A percentile compares a stretch with the other conserved stretches of the same genome.
phyloP scores from a whole-genome alignment of 2,888 invertebrate genomes.

The Apotomis betuletana region DNA sequence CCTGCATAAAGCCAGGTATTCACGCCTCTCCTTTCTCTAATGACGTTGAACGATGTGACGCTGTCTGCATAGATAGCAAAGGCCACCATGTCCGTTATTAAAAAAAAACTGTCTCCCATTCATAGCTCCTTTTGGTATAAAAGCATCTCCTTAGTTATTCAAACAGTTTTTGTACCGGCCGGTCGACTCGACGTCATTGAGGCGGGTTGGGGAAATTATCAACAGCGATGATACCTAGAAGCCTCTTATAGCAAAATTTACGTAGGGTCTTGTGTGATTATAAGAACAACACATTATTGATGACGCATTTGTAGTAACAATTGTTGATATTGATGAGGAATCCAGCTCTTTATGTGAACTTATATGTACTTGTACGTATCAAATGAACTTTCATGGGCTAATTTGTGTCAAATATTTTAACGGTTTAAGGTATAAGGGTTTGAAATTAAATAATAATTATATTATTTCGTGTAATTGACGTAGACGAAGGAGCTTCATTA shows the following conservation, averaged over 20 bases:
- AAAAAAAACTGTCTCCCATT: conserved; percentile 75
- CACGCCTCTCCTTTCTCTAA: conserved; percentile 66
- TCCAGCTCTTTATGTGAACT: too few species aligned
- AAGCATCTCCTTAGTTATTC: conserved; percentile 76
- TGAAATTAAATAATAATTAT: too few species aligned
- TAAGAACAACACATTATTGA: too few species aligned
- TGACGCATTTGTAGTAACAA: too few species aligned
- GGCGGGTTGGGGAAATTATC: conserved; percentile 3
- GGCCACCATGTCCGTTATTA: conserved; percentile 67
- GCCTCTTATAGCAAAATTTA: neutral
- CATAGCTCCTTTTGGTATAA: conserved; percentile 68
- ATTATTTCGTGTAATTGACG: too few species aligned
- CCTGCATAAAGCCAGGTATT: conserved; percentile 57
- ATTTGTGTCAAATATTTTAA: too few species aligned
- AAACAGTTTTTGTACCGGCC: conserved; percentile 70
- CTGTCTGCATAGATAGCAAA: conserved; percentile 69
- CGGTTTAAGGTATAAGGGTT: too few species aligned
- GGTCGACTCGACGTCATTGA: conserved; percentile 45
- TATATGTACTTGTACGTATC: too few species aligned
- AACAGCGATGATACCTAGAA: neutral
- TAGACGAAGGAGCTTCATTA: too few species aligned
- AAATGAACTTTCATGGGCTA: too few species aligned
- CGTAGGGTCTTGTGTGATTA: neutral
- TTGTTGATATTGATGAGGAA: too few species aligned
- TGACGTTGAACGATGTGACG: conserved; percentile 77